These are phyloP conservation scores for Triplophysa bombifrons DNA, from an alignment of 2,797 vertebrate species.

Conservation along the genomic window DNA sequence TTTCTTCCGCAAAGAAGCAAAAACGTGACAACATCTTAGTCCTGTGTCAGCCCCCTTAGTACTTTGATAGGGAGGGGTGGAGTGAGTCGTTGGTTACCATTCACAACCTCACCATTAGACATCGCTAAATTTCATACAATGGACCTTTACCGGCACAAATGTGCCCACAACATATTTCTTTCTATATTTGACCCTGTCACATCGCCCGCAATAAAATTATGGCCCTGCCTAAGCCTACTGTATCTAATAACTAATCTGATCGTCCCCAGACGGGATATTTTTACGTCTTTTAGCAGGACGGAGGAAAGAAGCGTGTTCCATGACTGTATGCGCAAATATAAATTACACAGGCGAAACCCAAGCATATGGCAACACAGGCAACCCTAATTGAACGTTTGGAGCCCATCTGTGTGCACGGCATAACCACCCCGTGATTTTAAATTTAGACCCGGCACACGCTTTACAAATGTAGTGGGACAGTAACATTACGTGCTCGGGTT, in stretches of 20 bases:
- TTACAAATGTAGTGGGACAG: slow-evolving; percentile 53
- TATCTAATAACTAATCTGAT: slow-evolving; percentile 60
- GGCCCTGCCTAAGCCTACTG: slow-evolving; percentile 49
- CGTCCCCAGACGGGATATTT: slow-evolving; percentile 47
- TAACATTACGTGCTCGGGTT: slow-evolving; percentile 52
- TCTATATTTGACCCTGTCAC: slow-evolving; percentile 48
- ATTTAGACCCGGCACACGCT: slow-evolving; percentile 57
- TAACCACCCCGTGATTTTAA: slow-evolving; percentile 47
- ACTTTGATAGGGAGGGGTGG: no score
- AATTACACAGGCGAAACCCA: slow-evolving; percentile 55
- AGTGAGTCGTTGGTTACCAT: no score
- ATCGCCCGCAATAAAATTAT: slow-evolving; percentile 62
- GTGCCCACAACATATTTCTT: not conserved
- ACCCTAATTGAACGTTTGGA: slow-evolving; percentile 69
- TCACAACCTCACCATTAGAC: no score
- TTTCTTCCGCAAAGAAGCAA: no score
- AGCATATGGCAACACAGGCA: slow-evolving; percentile 60
- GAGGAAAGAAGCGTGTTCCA: slow-evolving; percentile 54
- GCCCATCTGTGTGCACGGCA: slow-evolving; percentile 54
- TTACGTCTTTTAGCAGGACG: slow-evolving; percentile 42
- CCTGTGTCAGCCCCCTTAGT: no score
- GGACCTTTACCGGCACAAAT: not conserved
- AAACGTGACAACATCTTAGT: no score
- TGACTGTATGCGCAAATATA: slow-evolving; percentile 39
- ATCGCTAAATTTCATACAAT: no score